A percentile compares a stretch with the other conserved stretches of the same genome.
Evolutionary conservation across 2,113 vertebrate species (phyloP).

Genomic region (Zosterops pallidus): DNA sequence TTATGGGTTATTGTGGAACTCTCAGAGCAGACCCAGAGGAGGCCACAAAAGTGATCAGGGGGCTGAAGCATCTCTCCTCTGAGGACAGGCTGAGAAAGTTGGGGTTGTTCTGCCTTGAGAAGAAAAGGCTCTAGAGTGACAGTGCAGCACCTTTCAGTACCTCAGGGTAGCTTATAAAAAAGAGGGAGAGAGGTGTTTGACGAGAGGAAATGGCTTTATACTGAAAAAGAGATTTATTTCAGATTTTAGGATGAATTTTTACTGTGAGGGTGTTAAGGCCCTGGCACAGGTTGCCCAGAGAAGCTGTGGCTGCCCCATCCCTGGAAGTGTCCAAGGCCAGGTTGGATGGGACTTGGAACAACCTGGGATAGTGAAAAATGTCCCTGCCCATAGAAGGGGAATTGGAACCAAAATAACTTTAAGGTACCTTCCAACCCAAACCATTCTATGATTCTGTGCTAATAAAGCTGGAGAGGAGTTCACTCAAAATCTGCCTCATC

Average conservation of each 20-base stretch:
- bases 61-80: not conserved
- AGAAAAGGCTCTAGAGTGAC: not conserved
- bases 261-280: not conserved
- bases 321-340: not conserved
- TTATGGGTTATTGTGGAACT: not conserved
- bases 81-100: not conserved
- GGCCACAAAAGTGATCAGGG: not conserved
- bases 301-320: not conserved
- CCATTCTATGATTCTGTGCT: not conserved
- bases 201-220: not conserved
- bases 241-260: not conserved
- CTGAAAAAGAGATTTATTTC: not conserved
- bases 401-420: not conserved
- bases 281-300: not conserved
- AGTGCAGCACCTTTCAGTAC: not conserved
- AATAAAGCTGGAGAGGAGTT: not conserved
- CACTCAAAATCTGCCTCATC: not conserved
- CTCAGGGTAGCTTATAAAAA: not conserved
- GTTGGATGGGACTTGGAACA: not conserved
- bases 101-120: not conserved
- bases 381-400: too few relatives aligned
- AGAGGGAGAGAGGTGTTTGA: not conserved
- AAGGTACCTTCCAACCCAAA: not conserved
- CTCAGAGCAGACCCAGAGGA: not conserved
- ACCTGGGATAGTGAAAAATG: not conserved